Evolutionary conservation across 2,797 vertebrate species (phyloP).

Genomic region (Miichthys miiuy): DNA sequence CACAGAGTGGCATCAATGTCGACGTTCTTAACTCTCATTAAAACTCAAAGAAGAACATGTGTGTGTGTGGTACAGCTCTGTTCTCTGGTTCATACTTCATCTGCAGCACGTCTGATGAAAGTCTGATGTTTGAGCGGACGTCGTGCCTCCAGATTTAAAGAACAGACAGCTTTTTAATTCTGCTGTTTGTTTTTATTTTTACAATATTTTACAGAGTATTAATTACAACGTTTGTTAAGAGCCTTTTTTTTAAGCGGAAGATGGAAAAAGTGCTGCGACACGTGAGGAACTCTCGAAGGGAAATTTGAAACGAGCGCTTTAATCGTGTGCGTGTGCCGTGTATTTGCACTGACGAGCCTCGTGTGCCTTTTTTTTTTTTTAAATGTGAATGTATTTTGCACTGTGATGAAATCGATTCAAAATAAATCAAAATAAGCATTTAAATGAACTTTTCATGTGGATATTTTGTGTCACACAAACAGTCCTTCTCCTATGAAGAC

Average conservation of each 20-base stretch:
- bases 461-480: background rate
- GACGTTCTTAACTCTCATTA: too few relatives aligned
- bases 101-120: slow-evolving; percentile 48
- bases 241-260: background rate
- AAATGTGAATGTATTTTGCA: slow-evolving; percentile 76
- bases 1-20: background rate
- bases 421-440: slow-evolving; percentile 65
- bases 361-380: slow-evolving; percentile 53
- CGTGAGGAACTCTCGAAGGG: slow-evolving; percentile 48
- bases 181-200: slow-evolving; percentile 1
- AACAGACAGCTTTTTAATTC: slow-evolving; percentile 9
- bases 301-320: slow-evolving; percentile 36
- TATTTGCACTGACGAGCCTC: slow-evolving; percentile 71
- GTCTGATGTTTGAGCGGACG: too few relatives aligned
- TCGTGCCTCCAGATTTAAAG: slow-evolving; percentile 27
- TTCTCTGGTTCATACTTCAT: background rate
- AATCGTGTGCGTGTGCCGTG: slow-evolving; percentile 64
- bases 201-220: slow-evolving; percentile 14
- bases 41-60: too few relatives aligned
- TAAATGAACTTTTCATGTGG: background rate
- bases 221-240: background rate
- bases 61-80: background rate
- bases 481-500: background rate
- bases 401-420: slow-evolving; percentile 67
- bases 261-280: background rate